Base-by-base conservation (phyloP, 2,113 vertebrate genomes). In the Machaerirhynchus nigripectus region DNA sequence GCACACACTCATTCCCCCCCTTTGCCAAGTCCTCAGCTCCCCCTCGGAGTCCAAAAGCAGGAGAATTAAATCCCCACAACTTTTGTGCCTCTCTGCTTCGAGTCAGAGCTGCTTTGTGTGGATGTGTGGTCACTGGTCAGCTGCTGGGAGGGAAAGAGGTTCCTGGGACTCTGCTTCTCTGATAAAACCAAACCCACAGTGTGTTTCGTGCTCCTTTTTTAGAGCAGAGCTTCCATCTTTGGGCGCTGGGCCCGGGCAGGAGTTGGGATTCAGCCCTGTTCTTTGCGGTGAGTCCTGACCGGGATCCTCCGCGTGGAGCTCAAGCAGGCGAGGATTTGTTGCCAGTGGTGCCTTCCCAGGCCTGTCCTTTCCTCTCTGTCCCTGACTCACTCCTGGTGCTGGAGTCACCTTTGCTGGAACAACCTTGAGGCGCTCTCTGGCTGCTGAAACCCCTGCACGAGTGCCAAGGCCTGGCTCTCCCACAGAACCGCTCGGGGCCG, bases 1-100 rank as follows among this genome's bases (percentile, higher is more conserved):
- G 30, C 82, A 40, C 59, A 47, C 46, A 19, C 82, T 91, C 87
- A 76, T 53, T 84, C 84, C 42, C 2, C 1, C 49, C 63, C 93
- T 77, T 67, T 85, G 82, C 90, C 84, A 89, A 95, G 84, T 87
- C 89, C 87, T 92, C 71, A 49, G 87, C 87, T 80, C 75, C 76
- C 85, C 52, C 70, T 52, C 1, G 2, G 71, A 31, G 39, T 14
- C 63, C 56, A 84, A 55, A 88, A n/a, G 46, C 22, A 90, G 75
- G 13, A 75, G 52, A n/a, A 78, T 90, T 57, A 23, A 67, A 42
- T 30, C 46, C n/a, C 12, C 2, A 1, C 11, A 11, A 63, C 27
- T 53, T 46, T 5, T 2, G 31, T 73, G 42, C n/a, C 2, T 11
- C 59, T 64, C 22, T 33, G 1, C 18, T 31, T 42, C 17, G 0